Evolutionary conservation across 2,113 vertebrate genomes (phyloP).

Genomic region (Piaya cayana): DNA sequence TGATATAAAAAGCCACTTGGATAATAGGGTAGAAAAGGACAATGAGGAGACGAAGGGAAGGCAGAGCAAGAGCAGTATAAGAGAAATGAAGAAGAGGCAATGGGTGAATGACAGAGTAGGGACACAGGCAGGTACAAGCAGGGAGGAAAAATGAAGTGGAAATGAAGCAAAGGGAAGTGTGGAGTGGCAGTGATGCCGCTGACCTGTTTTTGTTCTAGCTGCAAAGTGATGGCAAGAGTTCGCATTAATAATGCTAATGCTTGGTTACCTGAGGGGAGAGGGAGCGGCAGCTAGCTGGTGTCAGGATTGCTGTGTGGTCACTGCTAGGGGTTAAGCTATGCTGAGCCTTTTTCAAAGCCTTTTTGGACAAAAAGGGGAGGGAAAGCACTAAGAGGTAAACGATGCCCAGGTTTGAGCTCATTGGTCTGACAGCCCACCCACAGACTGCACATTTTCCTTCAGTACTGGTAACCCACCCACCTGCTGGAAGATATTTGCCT

Average conservation of each 20-base stretch:
- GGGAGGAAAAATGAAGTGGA: constrained; percentile 23
- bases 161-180: background rate
- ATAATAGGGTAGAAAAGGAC: background rate
- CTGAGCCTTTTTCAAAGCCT: background rate
- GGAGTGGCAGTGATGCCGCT: background rate
- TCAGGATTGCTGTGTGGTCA: fast-evolving
- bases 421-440: background rate
- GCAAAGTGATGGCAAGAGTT: background rate
- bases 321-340: background rate
- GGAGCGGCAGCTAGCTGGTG: background rate
- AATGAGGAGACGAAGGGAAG: background rate
- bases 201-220: background rate
- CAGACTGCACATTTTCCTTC: background rate
- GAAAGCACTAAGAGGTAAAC: background rate
- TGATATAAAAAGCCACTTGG: background rate
- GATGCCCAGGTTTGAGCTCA: background rate
- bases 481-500: background rate
- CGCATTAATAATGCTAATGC: background rate
- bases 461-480: background rate
- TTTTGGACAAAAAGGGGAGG: background rate
- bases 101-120: background rate
- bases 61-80: background rate
- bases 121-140: background rate
- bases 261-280: background rate
- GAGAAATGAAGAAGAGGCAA: background rate